Evolutionary conservation across 2,888 invertebrate genomes (phyloP), one percentile per base, ranked within the genome.

Genomic region (Schizotus pectinicornis): DNA sequence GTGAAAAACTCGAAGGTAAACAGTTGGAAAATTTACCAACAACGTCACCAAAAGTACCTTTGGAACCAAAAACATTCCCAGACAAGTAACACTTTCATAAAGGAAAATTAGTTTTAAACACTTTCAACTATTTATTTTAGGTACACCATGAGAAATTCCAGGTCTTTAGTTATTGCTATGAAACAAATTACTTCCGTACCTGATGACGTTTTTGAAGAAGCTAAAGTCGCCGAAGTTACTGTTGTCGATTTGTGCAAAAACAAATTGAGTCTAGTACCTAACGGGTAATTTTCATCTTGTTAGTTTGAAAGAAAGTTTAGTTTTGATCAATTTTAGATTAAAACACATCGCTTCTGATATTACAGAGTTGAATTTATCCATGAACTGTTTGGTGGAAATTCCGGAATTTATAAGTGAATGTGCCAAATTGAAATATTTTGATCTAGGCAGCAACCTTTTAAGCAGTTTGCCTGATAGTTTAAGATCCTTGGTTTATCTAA

Each of bases 201-300:
- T 0, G 86, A 86, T 8, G 83, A 88, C 50, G 85, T 93, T 12
- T 89, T 93, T 74, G 79, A 83, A 54, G 81, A 88, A 54, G 94
- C 93, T 2, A 83, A 82, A 7, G 84, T 85, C 49, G 91, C 89
- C 0, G 85, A 87, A 60, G 90, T 93, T 6, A 86, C 85, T 50
- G 85, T 86, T 45, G 84, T 94, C 6, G 94, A 95, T 80, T 79
- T 95, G 58, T 91, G 91, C 58, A 91, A 89, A 77, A 96, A 96
- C 79, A 86, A 85, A 70, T 81, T 96, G 0, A 79, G 80, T 1
- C 72, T 81, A 1, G 74, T 95, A 64, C 94, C 95, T 6, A 69
- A 79, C 8, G 88, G 89, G 92, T 89, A 79, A 77, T 77, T 75
- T 69, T 67, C n/a, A n/a, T 22, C 22, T 2, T 22, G 5, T 22